These are phyloP conservation scores for Neodiprion fabricii DNA, from an alignment of 1,140 invertebrate species.

Conservation along the genomic window DNA sequence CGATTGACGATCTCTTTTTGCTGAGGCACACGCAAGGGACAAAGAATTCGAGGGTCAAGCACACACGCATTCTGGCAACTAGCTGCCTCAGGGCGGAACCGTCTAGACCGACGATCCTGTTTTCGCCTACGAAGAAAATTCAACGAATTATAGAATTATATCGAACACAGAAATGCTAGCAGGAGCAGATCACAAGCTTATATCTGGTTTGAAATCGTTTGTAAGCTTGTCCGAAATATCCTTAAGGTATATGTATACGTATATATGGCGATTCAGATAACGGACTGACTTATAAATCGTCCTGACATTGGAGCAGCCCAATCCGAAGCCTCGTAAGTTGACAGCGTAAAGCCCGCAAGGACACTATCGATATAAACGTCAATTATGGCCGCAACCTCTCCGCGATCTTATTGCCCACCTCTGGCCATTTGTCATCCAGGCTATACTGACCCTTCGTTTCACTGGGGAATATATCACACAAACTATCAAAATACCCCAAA, in stretches of 20 bases:
- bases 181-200: too few species aligned
- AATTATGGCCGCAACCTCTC: not conserved
- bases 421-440: constrained; percentile 6
- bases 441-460: not conserved
- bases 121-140: not conserved
- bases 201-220: not conserved
- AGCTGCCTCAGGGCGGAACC: not conserved
- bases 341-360: not conserved
- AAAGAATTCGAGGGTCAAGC: not conserved
- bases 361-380: constrained; percentile 12
- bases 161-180: too few species aligned
- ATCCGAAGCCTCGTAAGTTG: not conserved
- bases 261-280: not conserved
- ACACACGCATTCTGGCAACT: not conserved
- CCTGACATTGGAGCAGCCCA: not conserved
- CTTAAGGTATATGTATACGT: not conserved
- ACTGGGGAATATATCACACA: constrained; percentile 7
- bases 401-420: not conserved
- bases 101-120: not conserved
- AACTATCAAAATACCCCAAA: not conserved
- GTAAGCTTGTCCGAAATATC: not conserved
- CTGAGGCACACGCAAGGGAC: not conserved
- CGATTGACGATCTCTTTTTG: not conserved
- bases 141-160: too few species aligned
- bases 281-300: not conserved